phyloP scores from a whole-genome alignment of 2,113 vertebrate species.

The Pseudopodoces humilis region DNA sequence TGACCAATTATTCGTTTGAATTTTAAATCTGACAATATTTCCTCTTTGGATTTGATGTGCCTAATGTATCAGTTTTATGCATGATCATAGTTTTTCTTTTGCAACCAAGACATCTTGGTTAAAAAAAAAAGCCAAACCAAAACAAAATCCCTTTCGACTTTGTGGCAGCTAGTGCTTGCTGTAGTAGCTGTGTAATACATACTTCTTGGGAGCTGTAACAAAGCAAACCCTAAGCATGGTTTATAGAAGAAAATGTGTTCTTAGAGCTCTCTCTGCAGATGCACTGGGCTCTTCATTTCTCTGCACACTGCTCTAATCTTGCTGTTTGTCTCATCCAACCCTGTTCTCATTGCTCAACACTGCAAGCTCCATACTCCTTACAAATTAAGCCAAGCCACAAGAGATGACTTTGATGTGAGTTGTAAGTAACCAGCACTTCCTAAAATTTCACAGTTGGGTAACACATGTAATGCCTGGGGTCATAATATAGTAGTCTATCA shows the following conservation, averaged over 20 bases:
- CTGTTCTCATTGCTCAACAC: background rate
- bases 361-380: background rate
- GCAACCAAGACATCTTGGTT: background rate
- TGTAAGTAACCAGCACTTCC: background rate
- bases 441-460: background rate
- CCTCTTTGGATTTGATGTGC: background rate
- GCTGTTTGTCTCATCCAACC: background rate
- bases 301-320: background rate
- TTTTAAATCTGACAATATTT: background rate
- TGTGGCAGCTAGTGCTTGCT: background rate
- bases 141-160: background rate
- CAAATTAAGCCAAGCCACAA: background rate
- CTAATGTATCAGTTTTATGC: background rate
- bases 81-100: background rate
- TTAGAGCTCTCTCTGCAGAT: background rate
- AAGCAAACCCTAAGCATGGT: background rate
- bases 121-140: background rate
- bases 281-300: background rate
- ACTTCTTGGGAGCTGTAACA: background rate
- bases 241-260: background rate
- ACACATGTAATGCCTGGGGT: background rate
- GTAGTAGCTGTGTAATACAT: background rate
- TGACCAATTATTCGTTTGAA: background rate
- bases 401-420: background rate
- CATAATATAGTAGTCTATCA: background rate